phyloP scores from a whole-genome alignment of 2,888 invertebrate species.

The Idaea aversata region DNA sequence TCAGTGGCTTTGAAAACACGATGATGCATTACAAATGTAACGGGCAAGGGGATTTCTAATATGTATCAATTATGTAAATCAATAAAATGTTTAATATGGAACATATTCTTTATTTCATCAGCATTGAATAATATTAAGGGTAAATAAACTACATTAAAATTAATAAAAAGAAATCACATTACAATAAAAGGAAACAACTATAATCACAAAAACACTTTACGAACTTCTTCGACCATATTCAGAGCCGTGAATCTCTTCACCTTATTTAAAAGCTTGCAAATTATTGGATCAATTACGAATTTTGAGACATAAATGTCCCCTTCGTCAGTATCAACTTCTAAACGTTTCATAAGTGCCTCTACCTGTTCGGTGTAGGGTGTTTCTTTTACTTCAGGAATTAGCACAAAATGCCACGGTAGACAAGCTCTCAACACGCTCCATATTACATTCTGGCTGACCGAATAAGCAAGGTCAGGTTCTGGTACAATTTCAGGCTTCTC shows the following conservation, averaged over 20 bases:
- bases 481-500: constrained; percentile 41
- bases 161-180: neutral
- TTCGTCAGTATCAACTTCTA: constrained; percentile 60
- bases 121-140: neutral
- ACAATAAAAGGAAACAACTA: neutral
- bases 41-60: neutral
- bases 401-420: constrained; percentile 65
- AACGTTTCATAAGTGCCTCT: constrained; percentile 41
- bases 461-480: constrained; percentile 55
- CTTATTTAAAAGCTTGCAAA: constrained; percentile 61
- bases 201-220: constrained; percentile 33
- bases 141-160: neutral
- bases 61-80: constrained; percentile 1
- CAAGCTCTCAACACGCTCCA: constrained; percentile 66
- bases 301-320: constrained; percentile 64
- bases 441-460: constrained; percentile 59
- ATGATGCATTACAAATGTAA: neutral
- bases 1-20: constrained; percentile 54
- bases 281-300: constrained; percentile 52
- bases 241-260: constrained; percentile 64
- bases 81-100: neutral
- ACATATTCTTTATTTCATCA: neutral
- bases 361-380: constrained; percentile 55
- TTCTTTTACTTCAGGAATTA: constrained; percentile 49
- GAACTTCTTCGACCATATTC: constrained; percentile 50